These are phyloP conservation scores for Ochlodes sylvanus DNA, from an alignment of 2,888 invertebrate species.

Conservation along the genomic window DNA sequence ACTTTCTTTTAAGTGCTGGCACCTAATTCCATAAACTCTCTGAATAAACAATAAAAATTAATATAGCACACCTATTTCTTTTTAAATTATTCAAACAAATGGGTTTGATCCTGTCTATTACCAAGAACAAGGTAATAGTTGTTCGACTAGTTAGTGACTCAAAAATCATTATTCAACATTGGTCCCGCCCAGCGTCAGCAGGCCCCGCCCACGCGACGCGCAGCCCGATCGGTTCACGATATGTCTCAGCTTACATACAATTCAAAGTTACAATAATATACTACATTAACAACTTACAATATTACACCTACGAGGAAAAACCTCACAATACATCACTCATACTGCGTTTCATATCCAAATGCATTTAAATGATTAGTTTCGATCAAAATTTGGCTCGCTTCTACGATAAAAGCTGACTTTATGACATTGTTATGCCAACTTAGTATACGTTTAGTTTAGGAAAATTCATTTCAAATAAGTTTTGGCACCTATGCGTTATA, in stretches of 20 bases:
- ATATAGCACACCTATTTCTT: too few relatives aligned
- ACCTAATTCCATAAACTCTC: too few relatives aligned
- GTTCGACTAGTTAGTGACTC: too few relatives aligned
- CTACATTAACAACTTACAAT: constrained; percentile 63
- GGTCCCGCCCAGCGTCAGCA: too few relatives aligned
- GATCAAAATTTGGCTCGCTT: constrained; percentile 43
- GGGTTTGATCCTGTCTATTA: too few relatives aligned
- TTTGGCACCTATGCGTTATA: constrained; percentile 54
- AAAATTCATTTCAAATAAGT: constrained; percentile 44
- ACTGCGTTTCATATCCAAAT: constrained; percentile 27
- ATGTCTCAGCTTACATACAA: constrained; percentile 61
- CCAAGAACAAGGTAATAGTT: too few relatives aligned
- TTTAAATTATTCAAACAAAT: too few relatives aligned
- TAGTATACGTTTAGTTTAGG: constrained; percentile 53
- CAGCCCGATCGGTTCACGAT: constrained; percentile 44
- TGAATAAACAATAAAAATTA: too few relatives aligned
- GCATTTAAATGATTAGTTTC: constrained; percentile 28
- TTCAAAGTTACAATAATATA: constrained; percentile 49
- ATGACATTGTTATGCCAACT: constrained; percentile 12
- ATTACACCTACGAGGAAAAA: constrained; percentile 32
- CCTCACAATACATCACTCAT: constrained; percentile 8
- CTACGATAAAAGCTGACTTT: constrained; percentile 26
- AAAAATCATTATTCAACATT: too few relatives aligned
- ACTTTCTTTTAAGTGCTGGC: too few relatives aligned
- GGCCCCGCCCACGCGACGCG: not conserved